Conservation (phyloP, 2,888 invertebrate species). For the Anagyrus pseudococci region DNA sequence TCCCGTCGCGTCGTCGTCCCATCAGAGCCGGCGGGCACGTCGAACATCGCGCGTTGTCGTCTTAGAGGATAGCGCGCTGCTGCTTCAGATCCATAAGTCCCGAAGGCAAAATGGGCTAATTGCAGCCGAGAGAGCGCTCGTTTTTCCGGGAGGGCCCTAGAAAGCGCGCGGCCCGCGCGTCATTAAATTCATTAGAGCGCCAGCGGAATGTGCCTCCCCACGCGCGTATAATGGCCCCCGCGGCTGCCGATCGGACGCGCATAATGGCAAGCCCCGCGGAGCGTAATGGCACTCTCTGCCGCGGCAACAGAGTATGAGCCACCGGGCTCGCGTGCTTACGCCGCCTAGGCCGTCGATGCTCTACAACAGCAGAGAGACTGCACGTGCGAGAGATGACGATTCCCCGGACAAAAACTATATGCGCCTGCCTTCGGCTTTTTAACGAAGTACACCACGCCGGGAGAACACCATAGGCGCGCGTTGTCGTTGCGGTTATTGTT, state of each 20-base stretch:
- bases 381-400: slow-evolving; percentile 21
- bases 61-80: slow-evolving; percentile 1
- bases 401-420: slow-evolving; percentile 19
- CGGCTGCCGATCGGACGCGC: slow-evolving; percentile 40
- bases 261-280: neutral
- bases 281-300: too few relatives aligned
- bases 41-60: neutral
- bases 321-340: too few relatives aligned
- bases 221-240: slow-evolving; percentile 12
- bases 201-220: slow-evolving; percentile 47
- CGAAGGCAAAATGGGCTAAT: slow-evolving; percentile 40
- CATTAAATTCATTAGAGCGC: slow-evolving; percentile 52
- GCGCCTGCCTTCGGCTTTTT: too few relatives aligned
- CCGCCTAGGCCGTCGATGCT: too few relatives aligned
- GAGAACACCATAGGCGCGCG: too few relatives aligned
- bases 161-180: slow-evolving; percentile 23
- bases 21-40: slow-evolving; percentile 16
- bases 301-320: neutral
- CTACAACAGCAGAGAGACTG: too few relatives aligned
- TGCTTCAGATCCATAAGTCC: too few relatives aligned
- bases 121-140: slow-evolving; percentile 9
- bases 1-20: neutral
- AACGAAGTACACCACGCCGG: too few relatives aligned
- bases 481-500: neutral
- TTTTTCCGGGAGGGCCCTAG: slow-evolving; percentile 9